Base-by-base conservation (phyloP, 2,797 vertebrate genomes). In the Scomberomorus guttatus region DNA sequence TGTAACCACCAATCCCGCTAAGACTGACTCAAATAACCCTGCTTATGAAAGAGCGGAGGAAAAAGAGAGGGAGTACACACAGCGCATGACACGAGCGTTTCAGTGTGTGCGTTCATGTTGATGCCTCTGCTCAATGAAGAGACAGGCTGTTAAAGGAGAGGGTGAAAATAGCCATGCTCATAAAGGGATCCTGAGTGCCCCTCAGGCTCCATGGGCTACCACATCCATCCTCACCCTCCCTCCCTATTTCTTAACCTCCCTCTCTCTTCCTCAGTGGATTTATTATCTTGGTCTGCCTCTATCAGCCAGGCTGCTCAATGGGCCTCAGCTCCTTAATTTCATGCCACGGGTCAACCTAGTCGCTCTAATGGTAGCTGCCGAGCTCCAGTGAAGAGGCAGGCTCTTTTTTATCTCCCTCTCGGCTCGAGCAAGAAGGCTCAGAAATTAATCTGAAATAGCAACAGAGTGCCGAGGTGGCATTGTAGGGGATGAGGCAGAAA, bases 151-250 rank as follows among this genome's bases (percentile, higher is more conserved):
- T 77, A 72, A 86, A 82, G 75, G 58, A 63, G 75, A 77, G 79
- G 79, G 83, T 46, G 79, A 83, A 89, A 92, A 89, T 82, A 89
- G 81, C 80, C 85, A 29, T 37, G 79, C 84, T 90, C 86, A 91
- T 89, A 92, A 93, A 91, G 79, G 90, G 69, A 90, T 81, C 62
- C 81, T 83, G 75, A 89, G 84, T 86, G 84, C 58, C 90, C 93
- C 93, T 61, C 80, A 88, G 89, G 92, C 83, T 83, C 68, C 69
- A 74, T 60, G 20, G 61, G 63, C 86, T 87, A 72, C 78, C 83
- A 79, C 76, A 84, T 91, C 73, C 79, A 87, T 88, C 80, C 71
- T 46, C 64, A 60, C 48, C 39, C 44, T 29, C 42, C 51, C 65
- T 68, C 75, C 56, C 52, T 77, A 50, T 70, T 52, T 77, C 75